These are phyloP conservation scores for Rhabdomys pumilio DNA, from an alignment of 2,797 vertebrate species.

Conservation along the genomic window DNA sequence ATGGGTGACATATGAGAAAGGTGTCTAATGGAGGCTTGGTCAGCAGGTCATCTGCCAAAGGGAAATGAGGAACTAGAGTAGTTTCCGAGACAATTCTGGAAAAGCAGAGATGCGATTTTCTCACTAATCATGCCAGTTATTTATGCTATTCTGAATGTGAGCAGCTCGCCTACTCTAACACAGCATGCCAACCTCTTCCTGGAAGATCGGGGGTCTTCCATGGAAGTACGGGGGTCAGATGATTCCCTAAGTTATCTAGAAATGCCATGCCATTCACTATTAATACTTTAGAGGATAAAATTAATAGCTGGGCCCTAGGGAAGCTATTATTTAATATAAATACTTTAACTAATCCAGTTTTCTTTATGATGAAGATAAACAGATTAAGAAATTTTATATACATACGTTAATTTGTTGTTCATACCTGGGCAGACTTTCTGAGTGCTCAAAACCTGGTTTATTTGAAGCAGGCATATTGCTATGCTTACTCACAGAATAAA, in stretches of 20 bases:
- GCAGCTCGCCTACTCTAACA: neutral
- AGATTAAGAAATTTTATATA: neutral
- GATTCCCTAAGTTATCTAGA: neutral
- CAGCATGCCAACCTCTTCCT: neutral
- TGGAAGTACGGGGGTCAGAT: neutral
- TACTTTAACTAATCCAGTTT: conserved; percentile 59
- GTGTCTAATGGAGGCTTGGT: conserved; percentile 68
- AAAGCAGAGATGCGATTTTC: conserved; percentile 62
- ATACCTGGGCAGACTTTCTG: neutral
- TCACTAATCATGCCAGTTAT: conserved; percentile 62
- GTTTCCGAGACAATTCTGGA: conserved; percentile 51
- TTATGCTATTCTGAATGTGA: conserved; percentile 10
- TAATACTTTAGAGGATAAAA: conserved; percentile 54
- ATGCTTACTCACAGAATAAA: neutral
- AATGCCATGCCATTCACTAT: conserved; percentile 40
- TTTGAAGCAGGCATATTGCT: neutral
- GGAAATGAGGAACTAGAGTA: conserved; percentile 59
- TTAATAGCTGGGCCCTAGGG: neutral
- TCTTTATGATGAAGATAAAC: conserved; percentile 33
- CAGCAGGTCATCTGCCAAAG: conserved; percentile 58
- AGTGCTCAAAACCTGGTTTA: neutral
- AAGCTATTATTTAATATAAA: neutral
- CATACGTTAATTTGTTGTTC: conserved; percentile 17
- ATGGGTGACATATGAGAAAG: conserved; percentile 63
- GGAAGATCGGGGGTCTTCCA: neutral